Evolutionary conservation across 2,888 invertebrate species (phyloP).

Genomic region (Calameuta idolon): DNA sequence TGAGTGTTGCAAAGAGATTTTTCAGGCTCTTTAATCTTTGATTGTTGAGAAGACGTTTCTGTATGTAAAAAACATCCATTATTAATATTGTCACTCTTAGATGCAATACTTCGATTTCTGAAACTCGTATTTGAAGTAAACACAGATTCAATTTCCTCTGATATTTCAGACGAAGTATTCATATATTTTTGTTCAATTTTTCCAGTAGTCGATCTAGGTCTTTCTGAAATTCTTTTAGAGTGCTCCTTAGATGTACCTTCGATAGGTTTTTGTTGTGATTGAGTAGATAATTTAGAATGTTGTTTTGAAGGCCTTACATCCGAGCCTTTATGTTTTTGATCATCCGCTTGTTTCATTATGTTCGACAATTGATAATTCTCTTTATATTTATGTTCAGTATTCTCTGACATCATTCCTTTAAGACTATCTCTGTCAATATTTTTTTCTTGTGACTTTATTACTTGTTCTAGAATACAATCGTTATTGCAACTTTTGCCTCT

Average conservation of each 20-base stretch:
- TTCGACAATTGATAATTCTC: constrained; percentile 43
- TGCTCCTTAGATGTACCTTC: constrained; percentile 36
- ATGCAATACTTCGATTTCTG: constrained; percentile 31
- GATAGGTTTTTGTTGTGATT: constrained; percentile 32
- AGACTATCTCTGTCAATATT: constrained; percentile 44
- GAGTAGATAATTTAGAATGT: constrained; percentile 28
- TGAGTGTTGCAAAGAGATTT: constrained; percentile 26
- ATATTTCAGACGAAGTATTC: constrained; percentile 43
- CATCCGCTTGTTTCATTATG: constrained; percentile 44
- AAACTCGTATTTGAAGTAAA: constrained; percentile 41
- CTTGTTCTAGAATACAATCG: constrained; percentile 49
- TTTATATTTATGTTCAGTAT: constrained; percentile 45
- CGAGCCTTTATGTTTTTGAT: constrained; percentile 45
- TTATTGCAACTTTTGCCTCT: constrained; percentile 49
- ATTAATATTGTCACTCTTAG: constrained; percentile 23
- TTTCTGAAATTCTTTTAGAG: constrained; percentile 46
- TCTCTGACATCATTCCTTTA: constrained; percentile 45
- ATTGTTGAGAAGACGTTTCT: constrained; percentile 29
- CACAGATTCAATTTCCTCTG: constrained; percentile 47
- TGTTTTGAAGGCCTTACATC: constrained; percentile 21
- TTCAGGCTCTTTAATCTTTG: constrained; percentile 43
- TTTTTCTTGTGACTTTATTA: constrained; percentile 43
- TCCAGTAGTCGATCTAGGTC: constrained; percentile 43
- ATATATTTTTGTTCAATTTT: constrained; percentile 45
- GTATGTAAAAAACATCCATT: constrained; percentile 18